Evolutionary conservation across 2,888 invertebrate genomes (phyloP), one percentile per base, ranked within the genome.

Genomic region (Hydrotaea cyrtoneurina): DNA sequence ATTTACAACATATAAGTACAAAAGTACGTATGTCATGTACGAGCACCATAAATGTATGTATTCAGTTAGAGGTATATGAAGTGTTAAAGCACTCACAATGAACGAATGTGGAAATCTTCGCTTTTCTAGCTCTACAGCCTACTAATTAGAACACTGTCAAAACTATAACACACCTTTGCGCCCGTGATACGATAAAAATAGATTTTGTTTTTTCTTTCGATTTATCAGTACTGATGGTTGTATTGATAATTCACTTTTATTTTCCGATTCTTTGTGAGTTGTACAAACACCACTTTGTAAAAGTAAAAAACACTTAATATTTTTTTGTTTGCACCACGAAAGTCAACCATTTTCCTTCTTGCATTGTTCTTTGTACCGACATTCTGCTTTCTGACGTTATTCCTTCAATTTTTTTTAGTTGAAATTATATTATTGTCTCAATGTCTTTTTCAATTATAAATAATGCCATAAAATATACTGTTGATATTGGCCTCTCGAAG

Each of bases 81-180:
- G 69, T 69, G 69, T 21, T 23, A 69, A 43, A 46, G 69, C 69
- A 69, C 69, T 23, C 23, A 23, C 23, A 43, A 21, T 69, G 21
- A 21, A 69, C 21, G 19, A 69, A 46, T 23, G 23, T 7, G 15
- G 39, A 19, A 69, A 69, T 43, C 17, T 21, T 46, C 31, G 43
- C n/a, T 69, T 43, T 69, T 50, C 69, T 46, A 46, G 69, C 17
- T 19, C 46, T 59, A 31, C 31, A 31, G 7, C 31, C 11, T 39
- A 69, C 10, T 69, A 69, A 69, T 69, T 69, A 69, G 69, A 69
- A 69, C 69, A 69, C 46, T 19, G 2, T 23, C 23, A n/a, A 69
- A 39, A 69, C 21, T 21, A 46, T 39, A 19, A 69, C 69, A 43
- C n/a, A 66, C 11, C 10, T n/a, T n/a, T 17, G 2, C 31, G 3